Evolutionary conservation across 35 echinoderm and acorn worm genomes (phyloP).

Genomic region (Lytechinus variegatus): DNA sequence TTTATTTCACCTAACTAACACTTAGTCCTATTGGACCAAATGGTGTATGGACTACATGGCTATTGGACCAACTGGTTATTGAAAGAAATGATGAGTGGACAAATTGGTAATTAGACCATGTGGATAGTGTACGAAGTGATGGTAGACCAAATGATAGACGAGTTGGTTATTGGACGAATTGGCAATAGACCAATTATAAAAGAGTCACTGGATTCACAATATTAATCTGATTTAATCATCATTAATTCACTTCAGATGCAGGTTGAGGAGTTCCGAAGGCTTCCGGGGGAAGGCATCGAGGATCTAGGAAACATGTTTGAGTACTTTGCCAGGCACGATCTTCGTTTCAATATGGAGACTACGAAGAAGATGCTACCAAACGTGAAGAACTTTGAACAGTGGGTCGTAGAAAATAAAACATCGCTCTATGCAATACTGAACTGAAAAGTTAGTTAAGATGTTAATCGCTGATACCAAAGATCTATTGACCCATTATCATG

Average conservation of each 20-base stretch:
- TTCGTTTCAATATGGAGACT: constrained; percentile 72
- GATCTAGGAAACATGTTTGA: constrained; percentile 87
- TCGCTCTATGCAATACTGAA: constrained; percentile 47
- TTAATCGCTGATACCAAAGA: background rate
- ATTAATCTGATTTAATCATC: background rate
- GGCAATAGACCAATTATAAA: no score
- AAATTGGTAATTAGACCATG: no score
- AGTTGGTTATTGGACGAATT: no score
- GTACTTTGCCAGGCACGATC: constrained; percentile 59
- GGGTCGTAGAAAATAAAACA: constrained; percentile 74
- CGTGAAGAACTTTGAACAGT: constrained; percentile 69
- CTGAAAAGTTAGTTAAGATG: background rate
- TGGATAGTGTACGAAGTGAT: no score
- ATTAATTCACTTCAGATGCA: background rate
- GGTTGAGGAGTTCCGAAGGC: constrained; percentile 20
- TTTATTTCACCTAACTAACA: no score
- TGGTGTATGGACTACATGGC: no score
- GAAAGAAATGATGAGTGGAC: no score
- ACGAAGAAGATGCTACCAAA: constrained; percentile 68
- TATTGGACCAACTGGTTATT: no score
- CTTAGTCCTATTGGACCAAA: no score
- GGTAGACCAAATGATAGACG: no score
- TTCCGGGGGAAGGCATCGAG: constrained; percentile 35
- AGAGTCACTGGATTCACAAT: background rate
- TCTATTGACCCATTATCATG: background rate